phyloP scores from a whole-genome alignment of 2,113 vertebrate species.

The Amphilophus citrinellus region DNA sequence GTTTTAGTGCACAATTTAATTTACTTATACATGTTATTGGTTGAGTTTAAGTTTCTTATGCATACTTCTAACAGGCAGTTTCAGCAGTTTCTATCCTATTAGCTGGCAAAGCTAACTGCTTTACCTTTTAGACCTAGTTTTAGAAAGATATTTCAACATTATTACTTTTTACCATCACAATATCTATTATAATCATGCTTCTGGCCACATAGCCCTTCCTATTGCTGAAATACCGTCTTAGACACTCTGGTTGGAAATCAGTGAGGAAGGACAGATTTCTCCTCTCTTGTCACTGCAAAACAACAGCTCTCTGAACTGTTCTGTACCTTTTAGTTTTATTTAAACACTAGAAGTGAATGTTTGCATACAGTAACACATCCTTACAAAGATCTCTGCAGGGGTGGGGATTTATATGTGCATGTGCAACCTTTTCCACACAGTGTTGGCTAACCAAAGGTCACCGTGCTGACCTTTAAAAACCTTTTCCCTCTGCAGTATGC shows the following conservation, averaged over 20 bases:
- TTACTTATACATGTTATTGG: not conserved
- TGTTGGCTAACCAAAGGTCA: not conserved
- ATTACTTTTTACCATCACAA: not conserved
- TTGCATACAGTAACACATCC: not conserved
- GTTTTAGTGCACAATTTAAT: not conserved
- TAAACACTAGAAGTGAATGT: not conserved
- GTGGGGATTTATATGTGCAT: conserved; percentile 20
- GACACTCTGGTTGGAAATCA: conserved; percentile 20
- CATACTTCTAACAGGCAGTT: not conserved
- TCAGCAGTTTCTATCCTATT: not conserved
- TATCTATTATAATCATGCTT: not conserved
- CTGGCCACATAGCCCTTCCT: not conserved
- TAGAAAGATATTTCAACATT: not conserved
- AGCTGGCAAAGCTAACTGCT: not conserved
- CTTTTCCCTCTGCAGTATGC: not conserved
- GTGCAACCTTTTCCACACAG: conserved; percentile 41
- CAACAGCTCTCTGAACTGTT: not conserved
- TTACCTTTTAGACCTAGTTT: not conserved
- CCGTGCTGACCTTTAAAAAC: conserved; percentile 22
- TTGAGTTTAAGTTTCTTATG: not conserved
- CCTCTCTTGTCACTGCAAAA: not conserved
- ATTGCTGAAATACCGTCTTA: not conserved
- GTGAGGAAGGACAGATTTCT: not conserved
- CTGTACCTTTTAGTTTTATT: not conserved
- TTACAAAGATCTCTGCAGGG: not conserved